These are phyloP conservation scores for Sylvia borin DNA, from an alignment of 2,797 vertebrate species.

Conservation along the genomic window DNA sequence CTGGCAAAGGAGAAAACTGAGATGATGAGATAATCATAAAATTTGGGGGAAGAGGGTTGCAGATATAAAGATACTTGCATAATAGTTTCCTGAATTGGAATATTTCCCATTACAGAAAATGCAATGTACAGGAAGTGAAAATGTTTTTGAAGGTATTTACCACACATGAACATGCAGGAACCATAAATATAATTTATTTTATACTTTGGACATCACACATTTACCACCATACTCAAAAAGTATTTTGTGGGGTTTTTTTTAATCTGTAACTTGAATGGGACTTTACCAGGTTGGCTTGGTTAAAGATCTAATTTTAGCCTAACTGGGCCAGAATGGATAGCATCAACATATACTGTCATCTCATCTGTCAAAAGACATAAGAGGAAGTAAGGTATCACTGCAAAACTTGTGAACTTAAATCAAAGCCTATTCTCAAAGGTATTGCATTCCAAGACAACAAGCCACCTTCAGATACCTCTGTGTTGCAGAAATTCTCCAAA, in stretches of 20 bases:
- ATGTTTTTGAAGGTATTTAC: not conserved
- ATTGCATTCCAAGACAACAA: not conserved
- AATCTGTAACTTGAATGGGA: not conserved
- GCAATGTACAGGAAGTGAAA: not conserved
- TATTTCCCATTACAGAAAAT: not conserved
- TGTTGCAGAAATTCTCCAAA: not conserved
- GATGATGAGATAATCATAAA: not conserved
- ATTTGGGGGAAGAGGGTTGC: not conserved
- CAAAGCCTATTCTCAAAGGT: not conserved
- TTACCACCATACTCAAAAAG: not conserved
- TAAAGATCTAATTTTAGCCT: not conserved
- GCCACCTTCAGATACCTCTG: not conserved
- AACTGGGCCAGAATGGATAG: not conserved
- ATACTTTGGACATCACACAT: not conserved
- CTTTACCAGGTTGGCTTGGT: not conserved
- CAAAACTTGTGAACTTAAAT: not conserved
- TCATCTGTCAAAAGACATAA: not conserved
- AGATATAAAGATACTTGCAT: not conserved
- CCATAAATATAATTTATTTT: not conserved
- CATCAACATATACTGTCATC: not conserved
- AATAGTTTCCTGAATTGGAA: not conserved
- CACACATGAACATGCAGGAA: not conserved
- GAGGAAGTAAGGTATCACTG: not conserved
- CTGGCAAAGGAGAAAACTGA: not conserved
- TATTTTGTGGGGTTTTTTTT: accelerated